phyloP scores from a whole-genome alignment of 1,140 invertebrate genomes.

The Oreohelix idahoensis region DNA sequence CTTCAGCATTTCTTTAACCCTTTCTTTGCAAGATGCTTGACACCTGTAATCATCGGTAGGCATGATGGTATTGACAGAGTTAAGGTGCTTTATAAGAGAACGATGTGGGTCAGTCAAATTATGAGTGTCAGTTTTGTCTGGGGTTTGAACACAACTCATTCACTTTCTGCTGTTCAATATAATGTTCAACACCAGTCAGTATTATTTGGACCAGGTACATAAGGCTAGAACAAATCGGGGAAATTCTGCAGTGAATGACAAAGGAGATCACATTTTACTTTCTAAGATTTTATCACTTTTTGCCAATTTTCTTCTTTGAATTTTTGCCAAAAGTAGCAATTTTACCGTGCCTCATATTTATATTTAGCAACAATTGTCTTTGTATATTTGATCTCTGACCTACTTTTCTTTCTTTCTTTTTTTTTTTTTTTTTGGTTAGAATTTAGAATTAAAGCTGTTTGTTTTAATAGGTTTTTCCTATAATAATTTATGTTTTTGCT shows the following conservation, averaged over 20 bases:
- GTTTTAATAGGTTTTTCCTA: not conserved
- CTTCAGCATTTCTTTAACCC: not conserved
- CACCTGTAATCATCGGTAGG: not conserved
- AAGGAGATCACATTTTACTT: constrained; percentile 1
- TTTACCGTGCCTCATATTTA: constrained; percentile 24
- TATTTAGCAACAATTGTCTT: not conserved
- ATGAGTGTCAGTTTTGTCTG: no score
- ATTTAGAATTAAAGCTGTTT: not conserved
- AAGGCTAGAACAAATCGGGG: not conserved
- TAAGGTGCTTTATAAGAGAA: not conserved
- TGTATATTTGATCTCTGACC: not conserved
- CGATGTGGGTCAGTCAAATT: no score
- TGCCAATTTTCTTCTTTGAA: not conserved
- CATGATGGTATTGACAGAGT: not conserved
- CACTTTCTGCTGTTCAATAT: not conserved
- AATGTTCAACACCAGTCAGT: not conserved
- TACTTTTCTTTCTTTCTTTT: constrained; percentile 10
- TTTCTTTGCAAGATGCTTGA: not conserved
- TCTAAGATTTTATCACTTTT: not conserved
- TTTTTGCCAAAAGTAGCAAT: constrained; percentile 30
- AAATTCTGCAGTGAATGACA: not conserved
- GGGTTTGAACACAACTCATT: not conserved
- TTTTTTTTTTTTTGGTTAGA: no score
- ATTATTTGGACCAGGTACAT: not conserved
- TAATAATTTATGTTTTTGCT: not conserved